Base-by-base conservation (phyloP, 2,797 vertebrate genomes). In the Gorsachius magnificus region DNA sequence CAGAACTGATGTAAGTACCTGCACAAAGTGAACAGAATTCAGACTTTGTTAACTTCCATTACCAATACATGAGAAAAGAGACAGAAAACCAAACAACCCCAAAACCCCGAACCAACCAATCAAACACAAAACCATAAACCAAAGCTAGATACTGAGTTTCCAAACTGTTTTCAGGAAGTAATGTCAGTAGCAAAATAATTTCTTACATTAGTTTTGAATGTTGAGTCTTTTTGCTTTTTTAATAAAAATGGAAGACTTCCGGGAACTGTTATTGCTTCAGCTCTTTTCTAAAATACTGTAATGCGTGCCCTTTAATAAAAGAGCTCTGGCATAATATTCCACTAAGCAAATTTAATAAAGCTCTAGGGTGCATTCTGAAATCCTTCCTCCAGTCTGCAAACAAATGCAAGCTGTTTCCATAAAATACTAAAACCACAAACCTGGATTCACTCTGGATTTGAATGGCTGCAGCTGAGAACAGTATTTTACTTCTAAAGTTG, bases 301-400 rank as follows among this genome's bases (percentile, higher is more conserved):
- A 56, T 58, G 17, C 70, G 61, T 90, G 11, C 31, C 91, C 33
- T 90, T 94, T 92, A 92, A 95, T 95, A 64, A 96, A 85, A 87
- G 56, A 83, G 33, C 12, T 87, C 48, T 69, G 43, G 41, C 89
- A 94, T 92, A 89, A 85, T 81, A 93, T 93, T 89, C 66, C 50
- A 75, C 79, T 83, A 82, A 71, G 48, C 29, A 96, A 96, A 94
- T 89, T 76, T 94, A 96, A 96, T 96, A 94, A 96, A 96, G n/a
- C 68, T 92, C 65, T 48, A 50, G 65, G 45, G 60, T 87, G 53
- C 31, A 78, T 78, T 88, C 43, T 92, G 81, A 94, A 93, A 90
- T 81, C n/a, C 21, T 89, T 92, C 46, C 50, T 89, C 20, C 20
- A 28, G 8, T 79, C 63, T 84, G 66, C 60, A 83, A 93, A 79